Conservation (phyloP, 2,888 invertebrate genomes). For the Drosophila neoperkinsi region DNA sequence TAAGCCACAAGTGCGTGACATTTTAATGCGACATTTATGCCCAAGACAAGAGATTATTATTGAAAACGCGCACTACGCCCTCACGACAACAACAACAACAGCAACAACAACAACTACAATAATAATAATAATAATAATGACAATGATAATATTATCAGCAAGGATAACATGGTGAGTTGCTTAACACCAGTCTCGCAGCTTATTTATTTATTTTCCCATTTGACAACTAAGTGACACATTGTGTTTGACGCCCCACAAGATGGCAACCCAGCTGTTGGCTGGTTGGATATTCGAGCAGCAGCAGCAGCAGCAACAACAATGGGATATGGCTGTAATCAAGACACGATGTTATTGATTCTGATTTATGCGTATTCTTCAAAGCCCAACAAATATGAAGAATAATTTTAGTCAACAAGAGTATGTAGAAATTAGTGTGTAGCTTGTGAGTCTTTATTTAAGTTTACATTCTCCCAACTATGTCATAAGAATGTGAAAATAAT, state of each 20-base stretch:
- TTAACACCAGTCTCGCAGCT: constrained; percentile 56
- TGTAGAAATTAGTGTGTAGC: no score
- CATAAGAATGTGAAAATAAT: background rate
- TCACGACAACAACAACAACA: constrained; percentile 54
- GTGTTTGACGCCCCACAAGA: constrained; percentile 24
- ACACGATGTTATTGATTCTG: background rate
- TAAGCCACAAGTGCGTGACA: constrained; percentile 81
- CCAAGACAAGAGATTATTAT: constrained; percentile 80
- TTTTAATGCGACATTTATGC: constrained; percentile 81
- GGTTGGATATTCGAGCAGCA: constrained; percentile 43
- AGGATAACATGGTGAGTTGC: constrained; percentile 52
- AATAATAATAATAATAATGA: constrained; percentile 31
- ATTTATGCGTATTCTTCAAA: background rate
- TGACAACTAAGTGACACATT: constrained; percentile 74
- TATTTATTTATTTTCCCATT: constrained; percentile 72
- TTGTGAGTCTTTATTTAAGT: no score
- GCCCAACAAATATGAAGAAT: no score
- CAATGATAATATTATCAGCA: constrained; percentile 32
- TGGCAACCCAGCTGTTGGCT: constrained; percentile 42
- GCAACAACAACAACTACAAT: constrained; percentile 26
- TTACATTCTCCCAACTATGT: no score
- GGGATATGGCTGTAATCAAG: background rate
- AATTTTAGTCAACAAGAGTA: no score
- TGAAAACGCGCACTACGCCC: constrained; percentile 61
- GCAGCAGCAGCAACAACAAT: background rate